Conservation (phyloP, 2,797 vertebrate species). For the Sebastes nivosus region DNA sequence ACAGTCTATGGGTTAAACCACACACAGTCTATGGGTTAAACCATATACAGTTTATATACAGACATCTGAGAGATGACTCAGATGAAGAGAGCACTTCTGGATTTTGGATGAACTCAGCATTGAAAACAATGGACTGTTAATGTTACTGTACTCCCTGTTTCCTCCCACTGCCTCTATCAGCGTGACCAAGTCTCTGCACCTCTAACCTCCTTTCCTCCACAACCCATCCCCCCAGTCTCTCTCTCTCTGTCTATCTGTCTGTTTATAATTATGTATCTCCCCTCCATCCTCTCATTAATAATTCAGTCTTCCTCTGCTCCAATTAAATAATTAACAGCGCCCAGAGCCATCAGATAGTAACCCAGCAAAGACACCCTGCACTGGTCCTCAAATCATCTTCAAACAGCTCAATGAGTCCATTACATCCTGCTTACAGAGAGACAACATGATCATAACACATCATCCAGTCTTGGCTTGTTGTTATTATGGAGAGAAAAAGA, state of each 20-base stretch:
- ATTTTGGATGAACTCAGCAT: background rate
- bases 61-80: no score
- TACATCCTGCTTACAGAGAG: background rate
- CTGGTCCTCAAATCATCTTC: background rate
- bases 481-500: background rate
- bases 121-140: background rate
- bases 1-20: no score
- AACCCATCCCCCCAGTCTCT: background rate
- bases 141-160: slow-evolving; percentile 5
- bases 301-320: slow-evolving; percentile 49
- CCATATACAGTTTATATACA: no score
- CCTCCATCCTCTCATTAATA: slow-evolving; percentile 50
- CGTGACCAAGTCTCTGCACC: background rate
- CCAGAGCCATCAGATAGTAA: slow-evolving; percentile 25
- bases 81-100: background rate
- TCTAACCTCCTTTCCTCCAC: slow-evolving; percentile 34
- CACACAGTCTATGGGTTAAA: no score
- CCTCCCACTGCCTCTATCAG: background rate
- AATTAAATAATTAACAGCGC: slow-evolving; percentile 62
- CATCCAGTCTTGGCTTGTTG: background rate
- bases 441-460: background rate
- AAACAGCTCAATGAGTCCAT: background rate
- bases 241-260: background rate
- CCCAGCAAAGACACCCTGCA: slow-evolving; percentile 1
- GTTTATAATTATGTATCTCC: slow-evolving; percentile 21